These are phyloP conservation scores for Hyalella azteca DNA, from an alignment of 2,888 invertebrate genomes.

Conservation along the genomic window DNA sequence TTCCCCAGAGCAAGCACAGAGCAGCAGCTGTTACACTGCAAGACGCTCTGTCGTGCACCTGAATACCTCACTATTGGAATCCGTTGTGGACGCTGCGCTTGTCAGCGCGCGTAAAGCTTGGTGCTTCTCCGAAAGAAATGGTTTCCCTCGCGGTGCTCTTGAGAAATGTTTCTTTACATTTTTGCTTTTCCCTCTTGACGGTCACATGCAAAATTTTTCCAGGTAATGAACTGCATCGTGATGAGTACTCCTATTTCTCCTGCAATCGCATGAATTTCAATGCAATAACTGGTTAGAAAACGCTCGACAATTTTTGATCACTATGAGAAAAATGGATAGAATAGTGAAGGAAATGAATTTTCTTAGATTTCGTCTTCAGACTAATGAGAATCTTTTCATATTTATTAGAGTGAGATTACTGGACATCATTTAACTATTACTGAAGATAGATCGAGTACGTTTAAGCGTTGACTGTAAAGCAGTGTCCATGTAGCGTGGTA, in stretches of 20 bases:
- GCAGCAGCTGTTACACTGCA: neutral
- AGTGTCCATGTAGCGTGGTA: too few species aligned
- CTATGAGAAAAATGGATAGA: too few species aligned
- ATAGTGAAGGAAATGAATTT: too few species aligned
- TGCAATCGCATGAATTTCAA: too few species aligned
- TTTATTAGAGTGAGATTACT: too few species aligned
- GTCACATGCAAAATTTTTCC: neutral
- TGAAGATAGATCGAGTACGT: too few species aligned
- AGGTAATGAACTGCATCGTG: neutral
- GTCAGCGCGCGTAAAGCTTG: conserved; percentile 9
- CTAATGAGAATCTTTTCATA: too few species aligned
- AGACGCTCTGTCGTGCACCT: neutral
- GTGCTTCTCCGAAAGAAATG: conserved; percentile 10
- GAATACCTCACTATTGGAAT: conserved; percentile 35
- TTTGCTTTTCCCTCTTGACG: conserved; percentile 10
- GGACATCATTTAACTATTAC: too few species aligned
- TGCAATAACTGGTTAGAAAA: too few species aligned
- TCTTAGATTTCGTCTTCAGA: too few species aligned
- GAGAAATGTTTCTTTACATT: conserved; percentile 7
- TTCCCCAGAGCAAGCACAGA: neutral
- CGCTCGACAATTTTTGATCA: too few species aligned
- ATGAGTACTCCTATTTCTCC: neutral
- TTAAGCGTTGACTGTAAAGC: too few species aligned
- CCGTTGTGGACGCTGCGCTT: conserved; percentile 27
- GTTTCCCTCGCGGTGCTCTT: conserved; percentile 4